Evolutionary conservation across 2,113 vertebrate species (phyloP), one percentile per base, ranked within the genome.

Genomic region (Triplophysa tibetana): DNA sequence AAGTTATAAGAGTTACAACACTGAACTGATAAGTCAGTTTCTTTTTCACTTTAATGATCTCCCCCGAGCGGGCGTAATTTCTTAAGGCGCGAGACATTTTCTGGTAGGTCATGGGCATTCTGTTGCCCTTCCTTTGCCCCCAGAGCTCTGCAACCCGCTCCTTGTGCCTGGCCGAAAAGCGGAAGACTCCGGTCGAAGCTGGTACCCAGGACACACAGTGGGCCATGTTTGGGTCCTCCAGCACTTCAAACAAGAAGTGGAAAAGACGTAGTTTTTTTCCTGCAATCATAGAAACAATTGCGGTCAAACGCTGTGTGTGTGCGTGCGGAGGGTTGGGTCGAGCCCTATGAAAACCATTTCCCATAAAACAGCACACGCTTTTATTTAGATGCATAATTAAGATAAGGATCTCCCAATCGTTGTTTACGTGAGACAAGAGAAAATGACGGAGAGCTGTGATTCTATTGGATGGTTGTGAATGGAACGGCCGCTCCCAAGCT

Each of bases 71-170:
- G n/a, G 87, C 83, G 1, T 94, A 94, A 88, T 94, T 94, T 84
- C 93, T 88, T 29, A 94, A 85, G 16, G 93, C 93, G 0, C 93
- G 87, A n/a, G 92, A 92, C 93, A 94, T 94, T 86, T 94, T 94
- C 88, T 94, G 93, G 86, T 93, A 94, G 16, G 93, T 94, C 93
- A 94, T 94, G 19, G 88, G 92, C 81, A 91, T 90, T 80, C 89
- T 88, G 89, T 94, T 94, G 64, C 92, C 93, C 58, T 94, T 94
- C 45, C 90, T 88, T 75, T 87, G 88, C 1, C 93, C 93, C 93
- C 93, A 94, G 4, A 94, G 90, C 9, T 83, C 83, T 0, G 93
- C 93, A 70, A 94, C 87, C 45, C 86, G 88, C 64, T 94, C 91
- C 84, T 94, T 94, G 77, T 94, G 89, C 1, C 83, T 86, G 80